Evolutionary conservation across 1,140 invertebrate species (phyloP), one percentile per base, ranked within the genome.

Genomic region (Musca vetustissima): DNA sequence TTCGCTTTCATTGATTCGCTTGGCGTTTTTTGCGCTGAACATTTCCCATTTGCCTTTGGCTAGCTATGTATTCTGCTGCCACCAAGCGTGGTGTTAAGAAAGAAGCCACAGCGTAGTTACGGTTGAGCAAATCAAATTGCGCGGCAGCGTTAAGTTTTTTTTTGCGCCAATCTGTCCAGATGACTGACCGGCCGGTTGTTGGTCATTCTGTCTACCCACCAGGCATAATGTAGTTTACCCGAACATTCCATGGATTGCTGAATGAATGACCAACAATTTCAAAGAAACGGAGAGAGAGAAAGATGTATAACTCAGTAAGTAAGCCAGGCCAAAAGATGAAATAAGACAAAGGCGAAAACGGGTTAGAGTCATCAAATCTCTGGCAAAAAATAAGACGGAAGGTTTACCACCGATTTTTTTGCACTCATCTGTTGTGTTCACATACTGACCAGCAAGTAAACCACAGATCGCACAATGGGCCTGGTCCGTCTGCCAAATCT

Each of bases 161-260:
- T n/a, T 32, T 32, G 28, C 28, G 28, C 4, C 28, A 4, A 32
- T 32, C 36, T 43, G 36, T 21, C 49, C 9, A 6, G 1, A 21
- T 21, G 21, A 52, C 49, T 52, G 6, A 52, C 17, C 49, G 49
- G 17, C 49, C 49, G 22, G 19, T 53, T 53, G 50, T 53, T 22
- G 15, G 25, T 59, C 24, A 28, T 28, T 19, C 28, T 59, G 43
- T 61, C 36, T 61, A 43, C 57, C 57, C 17, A 61, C 21, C 17
- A 19, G 21, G 6, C 36, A 7, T 43, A 43, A 28, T 24, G 24
- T 36, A 43, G 28, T 61, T 36, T 36, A 61, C 57, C 36, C 57
- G 57, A 61, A 61, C 57, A 61, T 61, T 61, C 57, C 57, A 61
- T 19, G 36, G 28, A 61, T 57, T 57, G 28, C 24, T 57, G 22